Conservation (phyloP, 2,113 vertebrate genomes). For the Tor tambroides region DNA sequence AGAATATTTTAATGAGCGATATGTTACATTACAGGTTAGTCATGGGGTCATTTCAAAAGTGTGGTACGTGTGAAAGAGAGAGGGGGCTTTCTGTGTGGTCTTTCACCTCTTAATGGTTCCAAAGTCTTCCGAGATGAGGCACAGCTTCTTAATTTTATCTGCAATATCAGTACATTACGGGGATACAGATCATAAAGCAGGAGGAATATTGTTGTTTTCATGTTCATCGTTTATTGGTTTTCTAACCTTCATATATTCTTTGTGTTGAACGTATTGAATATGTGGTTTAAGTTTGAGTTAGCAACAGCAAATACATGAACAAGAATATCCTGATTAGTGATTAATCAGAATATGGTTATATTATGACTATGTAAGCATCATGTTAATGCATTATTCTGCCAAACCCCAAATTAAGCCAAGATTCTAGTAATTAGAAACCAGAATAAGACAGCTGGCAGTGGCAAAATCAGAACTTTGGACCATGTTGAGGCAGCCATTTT, state of each 20-base stretch:
- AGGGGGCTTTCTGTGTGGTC: constrained; percentile 73
- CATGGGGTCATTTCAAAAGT: constrained; percentile 47
- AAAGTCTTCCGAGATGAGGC: constrained; percentile 36
- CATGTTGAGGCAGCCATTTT: neutral
- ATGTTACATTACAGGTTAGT: constrained; percentile 60
- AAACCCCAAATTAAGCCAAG: neutral
- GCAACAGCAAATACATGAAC: too few species aligned
- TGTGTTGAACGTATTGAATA: too few species aligned
- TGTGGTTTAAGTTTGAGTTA: too few species aligned
- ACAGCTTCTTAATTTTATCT: constrained; percentile 53
- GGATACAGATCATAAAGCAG: neutral
- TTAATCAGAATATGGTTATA: neutral
- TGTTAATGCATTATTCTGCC: neutral
- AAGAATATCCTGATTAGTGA: too few species aligned
- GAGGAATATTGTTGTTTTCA: neutral
- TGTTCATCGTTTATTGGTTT: neutral
- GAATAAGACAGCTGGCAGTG: neutral
- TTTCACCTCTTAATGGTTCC: constrained; percentile 65
- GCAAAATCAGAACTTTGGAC: neutral
- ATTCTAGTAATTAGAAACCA: neutral
- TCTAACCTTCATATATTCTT: neutral
- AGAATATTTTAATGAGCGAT: constrained; percentile 59
- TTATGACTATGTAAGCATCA: neutral
- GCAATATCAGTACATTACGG: constrained; percentile 21
- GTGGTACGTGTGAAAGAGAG: neutral